A percentile compares a stretch with the other conserved stretches of the same genome.
These are phyloP conservation scores for Uropsilus gracilis DNA, from an alignment of 2,113 vertebrate species.

Conservation along the genomic window DNA sequence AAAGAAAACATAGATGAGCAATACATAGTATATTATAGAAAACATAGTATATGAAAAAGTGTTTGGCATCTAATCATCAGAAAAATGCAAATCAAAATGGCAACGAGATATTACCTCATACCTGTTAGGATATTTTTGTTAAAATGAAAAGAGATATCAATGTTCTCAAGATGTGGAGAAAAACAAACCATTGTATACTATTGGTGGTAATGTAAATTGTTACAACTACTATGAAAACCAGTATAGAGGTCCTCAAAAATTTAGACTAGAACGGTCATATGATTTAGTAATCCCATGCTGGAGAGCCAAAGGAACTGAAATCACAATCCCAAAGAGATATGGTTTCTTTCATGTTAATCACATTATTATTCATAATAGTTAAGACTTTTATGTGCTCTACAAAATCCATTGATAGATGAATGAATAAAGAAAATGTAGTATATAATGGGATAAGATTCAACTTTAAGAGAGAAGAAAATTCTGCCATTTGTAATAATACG, in stretches of 20 bases:
- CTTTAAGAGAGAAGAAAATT: background rate
- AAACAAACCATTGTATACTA: background rate
- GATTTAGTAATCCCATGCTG: background rate
- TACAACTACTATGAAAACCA: background rate
- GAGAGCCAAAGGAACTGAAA: background rate
- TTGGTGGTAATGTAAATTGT: background rate
- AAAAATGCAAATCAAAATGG: background rate
- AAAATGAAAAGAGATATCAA: background rate
- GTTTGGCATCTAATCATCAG: background rate
- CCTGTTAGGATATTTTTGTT: background rate
- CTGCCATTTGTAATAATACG: background rate
- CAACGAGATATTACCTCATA: background rate
- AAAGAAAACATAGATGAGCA: background rate
- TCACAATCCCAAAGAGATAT: background rate
- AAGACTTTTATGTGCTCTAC: background rate
- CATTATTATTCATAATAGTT: background rate
- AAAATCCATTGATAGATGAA: background rate
- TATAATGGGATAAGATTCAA: background rate
- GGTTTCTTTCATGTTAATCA: background rate
- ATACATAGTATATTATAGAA: too few species aligned
- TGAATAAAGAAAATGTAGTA: background rate
- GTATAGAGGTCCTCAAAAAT: background rate
- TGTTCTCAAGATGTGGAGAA: background rate
- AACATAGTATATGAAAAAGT: background rate
- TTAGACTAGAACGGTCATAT: background rate